A percentile compares a stretch with the other conserved stretches of the same genome.
Conservation (phyloP, 2,888 invertebrate species). For the Cheilosia soror region DNA sequence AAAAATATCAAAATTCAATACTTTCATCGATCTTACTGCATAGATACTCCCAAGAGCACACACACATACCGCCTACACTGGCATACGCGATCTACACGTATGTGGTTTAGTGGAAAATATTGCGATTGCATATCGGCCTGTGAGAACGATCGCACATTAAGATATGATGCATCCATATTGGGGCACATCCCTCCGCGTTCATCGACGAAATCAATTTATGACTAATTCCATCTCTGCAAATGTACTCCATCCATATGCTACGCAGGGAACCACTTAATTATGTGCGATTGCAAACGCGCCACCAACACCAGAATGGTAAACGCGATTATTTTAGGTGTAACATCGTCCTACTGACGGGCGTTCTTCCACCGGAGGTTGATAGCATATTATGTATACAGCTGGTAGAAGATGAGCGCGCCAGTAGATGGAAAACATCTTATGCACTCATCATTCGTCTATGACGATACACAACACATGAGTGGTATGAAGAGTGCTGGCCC, state of each 20-base stretch:
- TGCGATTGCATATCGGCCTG: conserved; percentile 52
- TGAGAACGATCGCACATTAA: conserved; percentile 74
- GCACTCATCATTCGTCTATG: conserved; percentile 59
- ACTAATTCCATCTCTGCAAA: conserved; percentile 75
- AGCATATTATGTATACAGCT: conserved; percentile 9
- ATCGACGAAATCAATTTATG: conserved; percentile 75
- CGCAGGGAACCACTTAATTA: conserved; percentile 74
- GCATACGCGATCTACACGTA: neutral
- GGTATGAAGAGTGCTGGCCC: conserved; percentile 61
- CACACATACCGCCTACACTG: conserved; percentile 58
- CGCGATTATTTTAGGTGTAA: conserved; percentile 72
- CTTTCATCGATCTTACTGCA: conserved; percentile 31
- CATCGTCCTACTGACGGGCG: conserved; percentile 65
- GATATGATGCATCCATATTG: conserved; percentile 70
- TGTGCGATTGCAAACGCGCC: conserved; percentile 72
- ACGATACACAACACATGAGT: conserved; percentile 65
- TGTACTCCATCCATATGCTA: conserved; percentile 59
- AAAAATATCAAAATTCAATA: conserved; percentile 60
- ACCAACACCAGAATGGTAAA: conserved; percentile 65
- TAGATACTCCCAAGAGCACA: conserved; percentile 29
- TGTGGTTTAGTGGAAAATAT: conserved; percentile 33
- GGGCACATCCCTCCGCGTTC: conserved; percentile 69
- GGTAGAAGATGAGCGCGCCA: conserved; percentile 38
- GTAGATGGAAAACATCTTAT: conserved; percentile 24
- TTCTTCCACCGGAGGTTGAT: conserved; percentile 32